phyloP scores from a whole-genome alignment of 1,140 invertebrate genomes.

The Drosophila trapezifrons region DNA sequence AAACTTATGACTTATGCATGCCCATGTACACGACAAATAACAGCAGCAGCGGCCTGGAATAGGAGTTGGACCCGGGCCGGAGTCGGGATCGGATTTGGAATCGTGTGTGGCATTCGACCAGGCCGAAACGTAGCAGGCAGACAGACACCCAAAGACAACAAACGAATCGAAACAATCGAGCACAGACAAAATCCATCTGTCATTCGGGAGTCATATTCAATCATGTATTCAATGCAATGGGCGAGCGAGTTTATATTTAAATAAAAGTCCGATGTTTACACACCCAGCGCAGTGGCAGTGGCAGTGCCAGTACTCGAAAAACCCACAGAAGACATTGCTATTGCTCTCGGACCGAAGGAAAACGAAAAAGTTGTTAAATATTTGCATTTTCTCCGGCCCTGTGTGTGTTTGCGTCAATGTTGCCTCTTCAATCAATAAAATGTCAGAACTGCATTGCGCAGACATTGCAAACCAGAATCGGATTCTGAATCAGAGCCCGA shows the following conservation, averaged over 20 bases:
- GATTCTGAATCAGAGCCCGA: slow-evolving; percentile 43
- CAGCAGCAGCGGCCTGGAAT: slow-evolving; percentile 33
- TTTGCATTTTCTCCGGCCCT: slow-evolving; percentile 63
- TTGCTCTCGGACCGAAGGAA: slow-evolving; percentile 38
- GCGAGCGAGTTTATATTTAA: slow-evolving; percentile 67
- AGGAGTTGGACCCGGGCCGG: slow-evolving; percentile 4
- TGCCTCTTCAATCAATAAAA: slow-evolving; percentile 80
- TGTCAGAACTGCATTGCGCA: slow-evolving; percentile 78
- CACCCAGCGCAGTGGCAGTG: slow-evolving; percentile 16
- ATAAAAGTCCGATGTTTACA: slow-evolving; percentile 73
- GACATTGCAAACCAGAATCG: slow-evolving; percentile 63
- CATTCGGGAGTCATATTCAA: slow-evolving; percentile 75
- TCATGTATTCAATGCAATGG: slow-evolving; percentile 72
- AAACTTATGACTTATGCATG: slow-evolving; percentile 68
- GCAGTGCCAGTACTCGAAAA: slow-evolving; percentile 16
- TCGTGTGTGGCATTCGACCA: slow-evolving; percentile 71
- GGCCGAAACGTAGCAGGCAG: slow-evolving; percentile 36
- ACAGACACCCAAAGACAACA: slow-evolving; percentile 41
- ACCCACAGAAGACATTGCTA: slow-evolving; percentile 40
- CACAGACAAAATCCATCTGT: slow-evolving; percentile 65
- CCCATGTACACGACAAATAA: slow-evolving; percentile 67
- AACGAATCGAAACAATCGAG: slow-evolving; percentile 50
- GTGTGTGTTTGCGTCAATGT: slow-evolving; percentile 66
- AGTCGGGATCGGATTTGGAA: slow-evolving; percentile 10
- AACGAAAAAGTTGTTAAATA: slow-evolving; percentile 66